These are phyloP conservation scores for Tachina fera DNA, from an alignment of 2,888 invertebrate species.

Conservation along the genomic window DNA sequence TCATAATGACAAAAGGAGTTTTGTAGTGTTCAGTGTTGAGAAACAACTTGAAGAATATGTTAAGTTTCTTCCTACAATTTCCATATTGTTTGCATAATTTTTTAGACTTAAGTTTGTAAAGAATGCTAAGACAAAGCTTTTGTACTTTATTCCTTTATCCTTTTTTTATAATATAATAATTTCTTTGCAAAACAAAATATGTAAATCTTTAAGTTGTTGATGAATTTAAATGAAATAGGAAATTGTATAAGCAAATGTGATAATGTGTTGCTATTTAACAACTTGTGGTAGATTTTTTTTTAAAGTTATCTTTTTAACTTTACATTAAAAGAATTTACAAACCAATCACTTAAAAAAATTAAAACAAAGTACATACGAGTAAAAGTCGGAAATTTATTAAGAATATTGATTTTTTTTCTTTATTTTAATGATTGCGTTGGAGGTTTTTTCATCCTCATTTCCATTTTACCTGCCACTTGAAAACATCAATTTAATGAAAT, in stretches of 20 bases:
- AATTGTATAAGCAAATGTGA: constrained; percentile 1
- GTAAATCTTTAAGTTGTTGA: constrained; percentile 26
- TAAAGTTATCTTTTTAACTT: background rate
- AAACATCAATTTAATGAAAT: constrained; percentile 40
- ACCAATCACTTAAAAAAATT: background rate
- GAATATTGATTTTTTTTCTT: constrained; percentile 7
- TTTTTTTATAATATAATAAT: background rate
- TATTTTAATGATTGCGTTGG: constrained; percentile 12
- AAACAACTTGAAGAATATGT: constrained; percentile 51
- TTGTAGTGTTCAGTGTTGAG: constrained; percentile 4
- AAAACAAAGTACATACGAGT: too few species aligned
- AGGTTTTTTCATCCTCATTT: background rate
- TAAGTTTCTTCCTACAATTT: constrained; percentile 51
- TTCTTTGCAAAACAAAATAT: constrained; percentile 39
- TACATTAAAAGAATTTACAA: background rate
- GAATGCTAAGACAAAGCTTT: background rate
- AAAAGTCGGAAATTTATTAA: background rate
- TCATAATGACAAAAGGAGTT: background rate
- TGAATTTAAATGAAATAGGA: constrained; percentile 14
- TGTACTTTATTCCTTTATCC: background rate
- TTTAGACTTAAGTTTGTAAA: constrained; percentile 29
- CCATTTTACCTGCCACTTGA: background rate
- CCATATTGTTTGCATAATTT: constrained; percentile 66
- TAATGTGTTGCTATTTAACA: constrained; percentile 41
- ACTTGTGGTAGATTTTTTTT: background rate